These are phyloP conservation scores for Poeciliopsis turneri DNA, from an alignment of 2,797 vertebrate genomes.

Conservation along the genomic window DNA sequence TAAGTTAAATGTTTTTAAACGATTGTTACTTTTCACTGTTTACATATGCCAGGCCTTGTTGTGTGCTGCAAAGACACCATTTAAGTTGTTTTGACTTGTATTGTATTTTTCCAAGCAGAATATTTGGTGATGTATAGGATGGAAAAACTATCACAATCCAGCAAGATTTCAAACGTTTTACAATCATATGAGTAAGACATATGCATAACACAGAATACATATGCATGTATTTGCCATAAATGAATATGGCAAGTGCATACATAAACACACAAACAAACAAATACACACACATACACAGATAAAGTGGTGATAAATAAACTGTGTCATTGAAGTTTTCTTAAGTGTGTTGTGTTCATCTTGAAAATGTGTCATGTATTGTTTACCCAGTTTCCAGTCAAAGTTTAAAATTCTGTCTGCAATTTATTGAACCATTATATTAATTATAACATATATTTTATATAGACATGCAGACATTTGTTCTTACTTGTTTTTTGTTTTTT, in stretches of 20 bases:
- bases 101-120: conserved; percentile 76
- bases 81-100: conserved; percentile 70
- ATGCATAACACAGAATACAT: conserved; percentile 30
- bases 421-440: background rate
- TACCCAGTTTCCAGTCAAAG: background rate
- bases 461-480: background rate
- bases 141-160: conserved; percentile 62
- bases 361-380: conserved; percentile 11
- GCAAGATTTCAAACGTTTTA: conserved; percentile 68
- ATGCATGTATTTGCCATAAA: background rate
- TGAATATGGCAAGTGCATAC: conserved; percentile 11
- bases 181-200: conserved; percentile 53
- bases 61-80: conserved; percentile 74
- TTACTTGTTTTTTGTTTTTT: conserved; percentile 18
- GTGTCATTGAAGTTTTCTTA: conserved; percentile 71
- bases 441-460: background rate
- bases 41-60: conserved; percentile 68
- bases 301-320: conserved; percentile 80
- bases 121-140: conserved; percentile 78
- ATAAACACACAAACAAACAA: conserved; percentile 21
- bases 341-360: conserved; percentile 56
- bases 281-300: conserved; percentile 55
- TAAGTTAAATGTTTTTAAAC: conserved; percentile 68
- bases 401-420: background rate
- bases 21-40: conserved; percentile 70